Evolutionary conservation across 2,797 vertebrate species (phyloP).

Genomic region (Characodon lateralis): DNA sequence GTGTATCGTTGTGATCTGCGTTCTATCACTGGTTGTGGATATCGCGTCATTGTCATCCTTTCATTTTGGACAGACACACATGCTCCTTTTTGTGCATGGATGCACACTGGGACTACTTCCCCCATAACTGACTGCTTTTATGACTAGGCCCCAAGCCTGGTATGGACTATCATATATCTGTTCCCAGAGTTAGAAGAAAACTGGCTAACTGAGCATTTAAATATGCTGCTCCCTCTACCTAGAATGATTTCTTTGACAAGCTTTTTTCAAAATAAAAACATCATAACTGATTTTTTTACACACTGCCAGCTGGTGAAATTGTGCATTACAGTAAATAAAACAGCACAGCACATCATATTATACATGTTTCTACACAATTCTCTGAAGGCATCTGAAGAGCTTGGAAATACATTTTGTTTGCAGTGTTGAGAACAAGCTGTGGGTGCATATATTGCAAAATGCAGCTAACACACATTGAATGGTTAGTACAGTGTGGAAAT

Average conservation of each 20-base stretch:
- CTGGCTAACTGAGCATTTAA: too few relatives aligned
- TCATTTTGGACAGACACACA: too few relatives aligned
- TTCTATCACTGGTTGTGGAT: too few relatives aligned
- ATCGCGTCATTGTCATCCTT: too few relatives aligned
- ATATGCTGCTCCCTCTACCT: too few relatives aligned
- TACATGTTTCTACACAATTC: constrained; percentile 43
- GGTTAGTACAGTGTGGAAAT: constrained; percentile 8
- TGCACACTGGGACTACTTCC: too few relatives aligned
- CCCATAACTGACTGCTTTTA: too few relatives aligned
- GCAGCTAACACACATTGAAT: constrained; percentile 36
- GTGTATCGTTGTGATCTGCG: too few relatives aligned
- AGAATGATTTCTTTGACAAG: constrained; percentile 8
- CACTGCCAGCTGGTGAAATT: constrained; percentile 26
- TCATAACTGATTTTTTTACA: constrained; percentile 49
- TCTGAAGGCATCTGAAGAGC: constrained; percentile 12
- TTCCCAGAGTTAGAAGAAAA: too few relatives aligned
- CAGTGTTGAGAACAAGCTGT: constrained; percentile 2
- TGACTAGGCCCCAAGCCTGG: too few relatives aligned
- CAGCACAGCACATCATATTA: constrained; percentile 38
- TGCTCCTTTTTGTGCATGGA: too few relatives aligned
- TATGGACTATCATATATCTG: too few relatives aligned
- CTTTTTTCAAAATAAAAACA: constrained; percentile 26
- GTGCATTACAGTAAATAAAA: constrained; percentile 31
- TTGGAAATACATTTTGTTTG: constrained; percentile 36
- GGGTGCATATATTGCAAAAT: constrained; percentile 23